Base-by-base conservation (phyloP, 2,113 vertebrate species). In the Martes martes region DNA sequence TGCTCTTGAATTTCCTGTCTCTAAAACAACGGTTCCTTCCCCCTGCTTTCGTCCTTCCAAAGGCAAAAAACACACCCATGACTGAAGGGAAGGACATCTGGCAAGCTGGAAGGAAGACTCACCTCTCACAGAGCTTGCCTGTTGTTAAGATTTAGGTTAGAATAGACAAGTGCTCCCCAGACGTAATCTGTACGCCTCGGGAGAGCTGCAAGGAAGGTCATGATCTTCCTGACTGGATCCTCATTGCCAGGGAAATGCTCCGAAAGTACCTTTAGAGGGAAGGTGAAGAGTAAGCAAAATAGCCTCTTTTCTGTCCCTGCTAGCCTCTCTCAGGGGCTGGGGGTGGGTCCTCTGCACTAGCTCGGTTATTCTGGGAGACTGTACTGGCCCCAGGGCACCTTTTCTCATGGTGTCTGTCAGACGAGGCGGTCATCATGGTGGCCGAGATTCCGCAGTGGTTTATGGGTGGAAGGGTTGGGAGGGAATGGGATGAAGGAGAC, bases 371-470 rank as follows among this genome's bases (percentile, higher is more conserved):
- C 67, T 92, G 59, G 84, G 21, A n/a, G 39, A 21, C 55, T 14
- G 7, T 4, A 8, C 50, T 33, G 36, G 36, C n/a, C 23, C 28
- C 57, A 50, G 21, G 6, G 16, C 18, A 73, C 63, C 18, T 50
- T 95, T 82, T 83, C 73, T 55, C 15, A 8, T 24, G 31, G 47
- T 0, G 1, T 84, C n/a, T 39, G 11, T 86, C 24, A 78, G 63
- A 39, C 1, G 3, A 52, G 10, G 21, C 33, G 6, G 23, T 28
- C 16, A 3, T 28, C 16, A 3, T 19, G 50, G 18, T 1, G 50
- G 19, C 42, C 47, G 7, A 33, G 71, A 50, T 11, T 69, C 0
- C 0, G 1, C 50, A 10, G 50, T 28, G 57, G 39, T 11, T 31
- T 65, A 0, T 11, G 47, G 31, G 15, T 61, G 4, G 73, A 82